Evolutionary conservation across 2,113 vertebrate genomes (phyloP).

Genomic region (Petromus typicus): DNA sequence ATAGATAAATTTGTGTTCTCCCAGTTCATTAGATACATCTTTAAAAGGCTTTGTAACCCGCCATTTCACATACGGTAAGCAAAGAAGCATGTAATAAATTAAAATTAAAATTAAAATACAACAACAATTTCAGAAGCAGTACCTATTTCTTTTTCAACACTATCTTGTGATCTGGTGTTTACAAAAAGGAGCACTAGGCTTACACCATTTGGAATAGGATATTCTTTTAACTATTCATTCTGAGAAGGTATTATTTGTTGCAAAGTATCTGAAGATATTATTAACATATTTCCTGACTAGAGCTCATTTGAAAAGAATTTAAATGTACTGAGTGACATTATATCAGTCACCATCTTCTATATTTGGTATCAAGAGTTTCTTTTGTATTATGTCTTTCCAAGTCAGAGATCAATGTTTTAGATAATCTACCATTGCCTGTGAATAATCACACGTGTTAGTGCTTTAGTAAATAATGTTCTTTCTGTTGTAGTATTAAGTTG

Average conservation of each 20-base stretch:
- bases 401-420: neutral
- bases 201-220: neutral
- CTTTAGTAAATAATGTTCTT: neutral
- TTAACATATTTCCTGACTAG: neutral
- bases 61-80: neutral
- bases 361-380: neutral
- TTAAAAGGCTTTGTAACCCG: neutral
- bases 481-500: neutral
- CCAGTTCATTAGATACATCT: neutral
- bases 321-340: neutral
- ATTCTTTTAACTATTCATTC: neutral
- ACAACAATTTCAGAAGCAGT: neutral
- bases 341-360: neutral
- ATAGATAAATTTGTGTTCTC: slow-evolving; percentile 3
- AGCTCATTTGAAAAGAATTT: slow-evolving; percentile 3
- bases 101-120: slow-evolving; percentile 28
- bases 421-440: rapidly evolving
- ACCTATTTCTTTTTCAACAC: neutral
- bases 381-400: neutral
- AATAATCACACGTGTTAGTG: neutral
- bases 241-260: neutral
- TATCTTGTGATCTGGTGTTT: neutral
- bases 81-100: neutral
- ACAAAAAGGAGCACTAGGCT: neutral
- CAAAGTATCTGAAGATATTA: neutral